These are phyloP conservation scores for Apteryx owenii DNA, from an alignment of 2,113 vertebrate genomes.

Conservation along the genomic window DNA sequence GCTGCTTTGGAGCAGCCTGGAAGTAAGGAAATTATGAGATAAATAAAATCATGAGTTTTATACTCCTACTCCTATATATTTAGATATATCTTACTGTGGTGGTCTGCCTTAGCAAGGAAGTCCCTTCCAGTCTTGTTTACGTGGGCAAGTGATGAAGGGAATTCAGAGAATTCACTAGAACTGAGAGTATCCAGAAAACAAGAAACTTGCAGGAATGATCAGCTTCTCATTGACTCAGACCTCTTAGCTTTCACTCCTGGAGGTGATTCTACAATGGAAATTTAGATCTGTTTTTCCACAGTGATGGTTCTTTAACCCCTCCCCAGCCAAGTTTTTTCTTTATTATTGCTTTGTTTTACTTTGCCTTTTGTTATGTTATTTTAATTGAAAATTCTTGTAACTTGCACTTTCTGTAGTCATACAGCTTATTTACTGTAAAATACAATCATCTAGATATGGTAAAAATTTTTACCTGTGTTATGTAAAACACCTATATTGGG, in stretches of 20 bases:
- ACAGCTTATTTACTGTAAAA: neutral
- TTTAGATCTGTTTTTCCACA: neutral
- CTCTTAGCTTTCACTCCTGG: neutral
- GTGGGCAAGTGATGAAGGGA: neutral
- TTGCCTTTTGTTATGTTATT: neutral
- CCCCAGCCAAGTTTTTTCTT: neutral
- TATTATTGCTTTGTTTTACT: neutral
- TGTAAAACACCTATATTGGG: neutral
- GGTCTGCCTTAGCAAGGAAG: neutral
- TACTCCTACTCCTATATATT: neutral
- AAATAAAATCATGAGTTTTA: neutral
- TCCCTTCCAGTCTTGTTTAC: neutral
- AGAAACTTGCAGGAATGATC: accelerated
- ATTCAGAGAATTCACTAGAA: neutral
- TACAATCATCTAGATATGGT: neutral
- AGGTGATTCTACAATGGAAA: neutral
- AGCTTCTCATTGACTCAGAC: neutral
- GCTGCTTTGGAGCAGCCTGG: neutral
- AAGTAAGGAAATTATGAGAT: neutral
- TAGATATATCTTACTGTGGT: neutral
- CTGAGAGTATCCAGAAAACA: neutral
- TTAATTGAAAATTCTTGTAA: neutral
- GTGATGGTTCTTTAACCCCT: neutral
- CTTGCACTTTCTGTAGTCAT: neutral
- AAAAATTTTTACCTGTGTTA: neutral